Conservation (phyloP, 1,140 invertebrate genomes). For the Saccostrea echinata region DNA sequence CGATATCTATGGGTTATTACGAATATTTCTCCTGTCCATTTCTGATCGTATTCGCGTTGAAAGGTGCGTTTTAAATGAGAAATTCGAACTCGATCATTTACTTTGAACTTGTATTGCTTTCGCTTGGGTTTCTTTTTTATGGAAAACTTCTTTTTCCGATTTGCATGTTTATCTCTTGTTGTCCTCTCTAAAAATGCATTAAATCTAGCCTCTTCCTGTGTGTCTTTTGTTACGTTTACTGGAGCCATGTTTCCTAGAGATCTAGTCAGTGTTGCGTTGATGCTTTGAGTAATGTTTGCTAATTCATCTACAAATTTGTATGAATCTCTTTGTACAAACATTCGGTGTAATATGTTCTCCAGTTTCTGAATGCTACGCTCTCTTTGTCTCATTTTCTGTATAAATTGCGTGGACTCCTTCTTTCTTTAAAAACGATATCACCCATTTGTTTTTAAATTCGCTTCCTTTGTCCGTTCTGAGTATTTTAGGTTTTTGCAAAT, state of each 20-base stretch:
- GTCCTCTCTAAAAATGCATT: conserved; percentile 11
- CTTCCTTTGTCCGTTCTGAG: conserved; percentile 38
- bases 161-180: neutral
- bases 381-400: conserved; percentile 40
- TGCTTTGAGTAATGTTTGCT: conserved; percentile 27
- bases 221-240: conserved; percentile 27
- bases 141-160: neutral
- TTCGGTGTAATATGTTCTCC: conserved; percentile 31
- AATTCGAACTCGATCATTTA: conserved; percentile 39
- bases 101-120: conserved; percentile 17
- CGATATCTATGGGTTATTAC: conserved; percentile 36
- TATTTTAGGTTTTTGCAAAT: conserved; percentile 45
- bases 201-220: conserved; percentile 36
- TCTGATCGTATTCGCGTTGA: conserved; percentile 48
- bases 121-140: neutral
- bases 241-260: conserved; percentile 38
- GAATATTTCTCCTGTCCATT: conserved; percentile 49
- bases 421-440: conserved; percentile 20
- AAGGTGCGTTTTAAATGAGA: conserved; percentile 36
- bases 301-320: conserved; percentile 43
- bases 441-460: conserved; percentile 42
- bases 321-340: conserved; percentile 36
- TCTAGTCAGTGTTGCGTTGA: conserved; percentile 37
- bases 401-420: conserved; percentile 17
- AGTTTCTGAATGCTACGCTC: conserved; percentile 35